Evolutionary conservation across 2,797 vertebrate species (phyloP).

Genomic region (Pitangus sulphuratus): DNA sequence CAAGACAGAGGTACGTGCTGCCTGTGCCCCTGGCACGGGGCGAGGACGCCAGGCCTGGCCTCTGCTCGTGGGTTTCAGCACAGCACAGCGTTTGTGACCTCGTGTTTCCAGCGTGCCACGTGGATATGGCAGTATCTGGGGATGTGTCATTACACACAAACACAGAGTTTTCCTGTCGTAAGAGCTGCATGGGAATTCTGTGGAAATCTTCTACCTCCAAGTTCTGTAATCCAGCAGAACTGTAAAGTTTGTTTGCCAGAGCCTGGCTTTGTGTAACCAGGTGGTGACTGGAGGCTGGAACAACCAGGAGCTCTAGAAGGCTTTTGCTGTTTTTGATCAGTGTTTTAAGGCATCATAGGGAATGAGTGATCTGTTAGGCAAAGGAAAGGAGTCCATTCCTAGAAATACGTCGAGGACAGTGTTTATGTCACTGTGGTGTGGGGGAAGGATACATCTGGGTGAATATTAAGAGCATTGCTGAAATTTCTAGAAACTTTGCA

Average conservation of each 20-base stretch:
- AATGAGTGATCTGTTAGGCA: background rate
- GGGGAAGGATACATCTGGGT: background rate
- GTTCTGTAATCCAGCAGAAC: background rate
- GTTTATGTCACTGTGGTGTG: background rate
- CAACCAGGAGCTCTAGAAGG: background rate
- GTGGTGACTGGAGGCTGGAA: background rate
- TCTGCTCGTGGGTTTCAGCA: background rate
- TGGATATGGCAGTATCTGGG: rapidly evolving
- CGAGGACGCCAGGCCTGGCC: background rate
- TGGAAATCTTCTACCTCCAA: background rate
- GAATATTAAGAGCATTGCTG: background rate
- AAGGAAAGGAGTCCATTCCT: background rate
- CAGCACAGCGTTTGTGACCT: background rate
- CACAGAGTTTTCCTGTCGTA: background rate
- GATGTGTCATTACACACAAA: background rate
- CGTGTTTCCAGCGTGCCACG: background rate
- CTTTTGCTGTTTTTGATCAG: background rate
- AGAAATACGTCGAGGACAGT: background rate
- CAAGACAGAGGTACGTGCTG: too few relatives aligned
- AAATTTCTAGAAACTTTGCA: background rate
- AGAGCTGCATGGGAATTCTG: background rate
- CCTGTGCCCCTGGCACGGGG: too few relatives aligned
- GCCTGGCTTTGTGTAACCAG: background rate
- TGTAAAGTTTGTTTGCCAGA: background rate
- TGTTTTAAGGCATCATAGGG: background rate